A percentile compares a stretch with the other conserved stretches of the same genome.
Conservation (phyloP, 2,888 invertebrate species). For the Aplocera efformata region DNA sequence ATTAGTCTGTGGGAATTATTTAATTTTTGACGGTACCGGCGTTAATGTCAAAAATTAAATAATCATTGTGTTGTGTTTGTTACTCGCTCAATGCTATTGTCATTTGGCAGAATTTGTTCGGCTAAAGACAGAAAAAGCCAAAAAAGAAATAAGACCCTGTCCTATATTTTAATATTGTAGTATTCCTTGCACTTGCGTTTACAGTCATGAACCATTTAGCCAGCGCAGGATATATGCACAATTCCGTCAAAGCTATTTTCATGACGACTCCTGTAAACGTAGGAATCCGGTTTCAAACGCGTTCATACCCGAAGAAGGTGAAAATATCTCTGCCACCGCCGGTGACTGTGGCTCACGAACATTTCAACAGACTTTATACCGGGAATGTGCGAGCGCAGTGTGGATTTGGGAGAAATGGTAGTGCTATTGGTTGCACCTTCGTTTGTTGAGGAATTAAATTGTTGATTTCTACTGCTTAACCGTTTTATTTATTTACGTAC, state of each 20-base stretch:
- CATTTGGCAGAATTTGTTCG: too few species aligned
- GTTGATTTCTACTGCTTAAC: neutral
- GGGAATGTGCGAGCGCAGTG: slow-evolving; percentile 40
- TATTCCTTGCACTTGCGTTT: too few species aligned
- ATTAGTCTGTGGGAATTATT: too few species aligned
- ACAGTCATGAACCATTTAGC: slow-evolving; percentile 57
- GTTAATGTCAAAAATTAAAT: too few species aligned
- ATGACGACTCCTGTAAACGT: slow-evolving; percentile 51
- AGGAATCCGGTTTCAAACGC: slow-evolving; percentile 35
- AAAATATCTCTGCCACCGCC: slow-evolving; percentile 21
- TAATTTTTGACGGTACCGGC: too few species aligned
- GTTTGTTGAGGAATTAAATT: slow-evolving; percentile 8
- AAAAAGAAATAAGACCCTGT: too few species aligned
- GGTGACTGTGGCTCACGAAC: slow-evolving; percentile 21
- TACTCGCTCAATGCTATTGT: too few species aligned
- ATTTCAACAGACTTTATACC: slow-evolving; percentile 32
- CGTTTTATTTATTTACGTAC: too few species aligned
- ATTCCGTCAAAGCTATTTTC: slow-evolving; percentile 45
- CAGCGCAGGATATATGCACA: slow-evolving; percentile 48
- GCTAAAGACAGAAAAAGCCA: too few species aligned
- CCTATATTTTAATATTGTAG: too few species aligned
- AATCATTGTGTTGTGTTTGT: too few species aligned
- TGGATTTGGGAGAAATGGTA: slow-evolving; percentile 29
- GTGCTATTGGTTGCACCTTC: slow-evolving; percentile 21
- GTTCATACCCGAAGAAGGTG: slow-evolving; percentile 24